phyloP scores from a whole-genome alignment of 2,113 vertebrate species.

The Neodon shergylaensis region DNA sequence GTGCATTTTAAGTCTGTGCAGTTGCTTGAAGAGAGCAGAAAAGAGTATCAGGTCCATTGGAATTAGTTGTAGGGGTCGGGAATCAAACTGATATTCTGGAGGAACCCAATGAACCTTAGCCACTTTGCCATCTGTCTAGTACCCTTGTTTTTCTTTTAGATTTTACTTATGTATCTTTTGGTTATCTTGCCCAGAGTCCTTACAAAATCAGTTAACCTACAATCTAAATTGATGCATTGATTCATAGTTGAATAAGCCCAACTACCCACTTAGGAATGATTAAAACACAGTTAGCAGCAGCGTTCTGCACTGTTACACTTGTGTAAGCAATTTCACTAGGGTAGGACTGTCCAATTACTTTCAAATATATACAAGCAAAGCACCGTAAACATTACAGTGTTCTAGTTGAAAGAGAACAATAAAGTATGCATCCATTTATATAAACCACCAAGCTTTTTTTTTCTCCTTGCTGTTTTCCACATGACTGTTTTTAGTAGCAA shows the following conservation, averaged over 20 bases:
- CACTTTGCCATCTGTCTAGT: neutral
- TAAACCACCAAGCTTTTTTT: slow-evolving; percentile 41
- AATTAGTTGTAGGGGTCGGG: no score
- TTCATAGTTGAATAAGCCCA: slow-evolving; percentile 79
- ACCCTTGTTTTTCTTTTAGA: slow-evolving; percentile 7
- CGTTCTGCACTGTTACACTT: slow-evolving; percentile 59
- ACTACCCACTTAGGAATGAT: slow-evolving; percentile 74
- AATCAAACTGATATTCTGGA: neutral
- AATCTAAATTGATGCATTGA: slow-evolving; percentile 72
- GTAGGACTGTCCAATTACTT: slow-evolving; percentile 80
- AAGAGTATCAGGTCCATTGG: neutral
- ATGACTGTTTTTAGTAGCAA: slow-evolving; percentile 51
- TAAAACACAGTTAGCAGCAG: slow-evolving; percentile 75
- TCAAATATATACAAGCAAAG: slow-evolving; percentile 77
- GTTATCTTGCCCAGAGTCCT: slow-evolving; percentile 72
- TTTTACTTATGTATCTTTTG: slow-evolving; percentile 73
- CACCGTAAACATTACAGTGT: slow-evolving; percentile 66
- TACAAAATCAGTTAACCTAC: slow-evolving; percentile 60
- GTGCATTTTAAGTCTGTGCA: neutral
- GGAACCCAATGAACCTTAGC: neutral
- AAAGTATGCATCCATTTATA: slow-evolving; percentile 68
- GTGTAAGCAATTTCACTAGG: slow-evolving; percentile 72
- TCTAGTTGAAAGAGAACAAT: slow-evolving; percentile 66
- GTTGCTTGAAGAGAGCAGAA: neutral
- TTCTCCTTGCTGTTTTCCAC: slow-evolving; percentile 10